Evolutionary conservation across 2,113 vertebrate genomes (phyloP), one percentile per base, ranked within the genome.

Genomic region (Platysteira castanea): DNA sequence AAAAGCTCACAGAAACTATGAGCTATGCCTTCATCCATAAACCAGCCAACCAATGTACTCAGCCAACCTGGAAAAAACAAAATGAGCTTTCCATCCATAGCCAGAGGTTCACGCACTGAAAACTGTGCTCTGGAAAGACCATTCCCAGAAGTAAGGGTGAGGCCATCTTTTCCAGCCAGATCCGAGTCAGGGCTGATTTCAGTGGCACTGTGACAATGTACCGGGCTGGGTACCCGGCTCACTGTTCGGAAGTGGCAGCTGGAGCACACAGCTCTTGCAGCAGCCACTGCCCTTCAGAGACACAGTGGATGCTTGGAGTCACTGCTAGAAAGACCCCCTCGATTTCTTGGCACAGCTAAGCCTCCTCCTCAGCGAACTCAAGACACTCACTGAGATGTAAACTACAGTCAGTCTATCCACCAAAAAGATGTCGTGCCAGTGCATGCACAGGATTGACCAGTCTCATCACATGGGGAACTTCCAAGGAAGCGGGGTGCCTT

Each of bases 201-300:
- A 60, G 11, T 1, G 0, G 39, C 39, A 35, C 12, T 0, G 0
- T 53, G 53, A 35, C 27, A 2, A 41, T 80, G 47, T 77, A 22
- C 52, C 35, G 14, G 26, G 11, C 69, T 68, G 47, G 0, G 1
- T n/a, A 59, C 20, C 14, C 0, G 0, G 50, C 8, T 65, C 2
- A 0, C 19, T 4, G 0, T 15, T 64, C 0, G 0, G 37, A 79
- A 87, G 39, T 4, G 56, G 60, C 82, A 87, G 15, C 71, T 31
- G 50, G 37, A 84, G 24, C 59, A 65, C 16, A 22, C 4, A 9
- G 64, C 2, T 1, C 37, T 30, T 4, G 1, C 15, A 21, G 35
- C 68, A 81, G 73, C 59, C 76, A 13, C 21, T 42, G 44, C 44
- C 15, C 59, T 57, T 59, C 2, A 1, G 50, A 78, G 65, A 59